Base-by-base conservation (phyloP, 2,113 vertebrate species). In the Arothron firmamentum region DNA sequence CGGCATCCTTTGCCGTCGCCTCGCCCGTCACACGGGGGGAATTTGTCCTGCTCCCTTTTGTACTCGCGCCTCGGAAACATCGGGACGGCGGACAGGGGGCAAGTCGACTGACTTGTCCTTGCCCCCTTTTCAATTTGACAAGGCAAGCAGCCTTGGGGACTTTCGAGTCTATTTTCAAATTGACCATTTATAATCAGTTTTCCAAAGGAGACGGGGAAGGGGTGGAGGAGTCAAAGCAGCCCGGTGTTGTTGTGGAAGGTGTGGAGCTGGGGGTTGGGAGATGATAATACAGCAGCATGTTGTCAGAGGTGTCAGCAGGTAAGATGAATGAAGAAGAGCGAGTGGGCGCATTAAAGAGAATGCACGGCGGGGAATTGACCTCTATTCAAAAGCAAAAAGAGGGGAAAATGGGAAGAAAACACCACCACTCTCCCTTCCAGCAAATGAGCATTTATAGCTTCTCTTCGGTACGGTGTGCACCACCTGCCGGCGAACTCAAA, bases 161-260 rank as follows among this genome's bases (percentile, higher is more conserved):
- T 79, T 82, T 85, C 62, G 69, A 88, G 85, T 90, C 88, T 82
- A 90, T 92, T 91, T 90, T 90, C 87, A 90, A 90, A 90, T 88
- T 90, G 91, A 89, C 88, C 87, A 85, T 90, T 90, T 90, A 84
- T 90, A 90, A 91, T 92, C 88, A 89, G 87, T 85, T 87, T 88
- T 88, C 85, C 79, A 86, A 88, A 87, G 79, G 79, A 82, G 79
- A 80, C 73, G 74, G 72, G 67, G 59, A 73, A 74, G 62, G 67
- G 77, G 69, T 42, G 77, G 85, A 77, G 73, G 77, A 78, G 81
- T 62, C 18, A 71, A 62, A 74, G 65, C 31, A 42, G 71, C 60
- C 62, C 70, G 31, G 66, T 59, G 75, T 85, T 84, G 82, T 81
- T 80, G 77, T 65, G 75, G 66, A 85, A 60, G 75, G 69, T 75